phyloP scores from a whole-genome alignment of 1,140 invertebrate genomes.

The Trichonephila clavata region DNA sequence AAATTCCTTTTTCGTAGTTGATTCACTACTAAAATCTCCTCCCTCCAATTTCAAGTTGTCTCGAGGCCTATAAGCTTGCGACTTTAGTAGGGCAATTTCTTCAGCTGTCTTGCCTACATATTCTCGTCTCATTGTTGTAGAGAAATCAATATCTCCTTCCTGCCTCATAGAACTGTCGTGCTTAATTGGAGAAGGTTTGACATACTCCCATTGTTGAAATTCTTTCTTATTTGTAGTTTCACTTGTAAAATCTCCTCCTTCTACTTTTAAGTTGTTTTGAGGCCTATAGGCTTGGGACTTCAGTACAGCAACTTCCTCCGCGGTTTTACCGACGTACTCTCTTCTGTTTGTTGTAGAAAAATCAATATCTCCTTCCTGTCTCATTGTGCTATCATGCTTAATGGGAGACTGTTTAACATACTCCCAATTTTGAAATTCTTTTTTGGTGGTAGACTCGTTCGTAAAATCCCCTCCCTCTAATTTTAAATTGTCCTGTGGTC shows the following conservation, averaged over 20 bases:
- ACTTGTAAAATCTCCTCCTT: not conserved
- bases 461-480: constrained; percentile 37
- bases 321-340: constrained; percentile 39
- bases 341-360: constrained; percentile 80
- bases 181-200: constrained; percentile 8
- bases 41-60: constrained; percentile 44
- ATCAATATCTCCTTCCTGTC: constrained; percentile 80
- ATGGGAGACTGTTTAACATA: constrained; percentile 7
- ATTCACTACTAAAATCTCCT: constrained; percentile 48
- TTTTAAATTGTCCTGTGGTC: constrained; percentile 44
- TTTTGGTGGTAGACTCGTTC: constrained; percentile 14
- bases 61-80: not conserved
- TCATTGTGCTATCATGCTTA: constrained; percentile 49
- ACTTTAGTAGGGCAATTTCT: not conserved
- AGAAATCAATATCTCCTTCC: constrained; percentile 73
- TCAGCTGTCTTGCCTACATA: constrained; percentile 11
- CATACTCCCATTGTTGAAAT: constrained; percentile 41
- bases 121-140: not conserved
- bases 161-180: constrained; percentile 63
- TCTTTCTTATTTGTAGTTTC: constrained; percentile 51
- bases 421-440: constrained; percentile 64
- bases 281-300: not conserved
- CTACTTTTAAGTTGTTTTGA: constrained; percentile 14
- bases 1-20: constrained; percentile 76
- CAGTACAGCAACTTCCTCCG: constrained; percentile 41